Conservation (phyloP, 2,797 vertebrate species). For the Rallus crepitans region DNA sequence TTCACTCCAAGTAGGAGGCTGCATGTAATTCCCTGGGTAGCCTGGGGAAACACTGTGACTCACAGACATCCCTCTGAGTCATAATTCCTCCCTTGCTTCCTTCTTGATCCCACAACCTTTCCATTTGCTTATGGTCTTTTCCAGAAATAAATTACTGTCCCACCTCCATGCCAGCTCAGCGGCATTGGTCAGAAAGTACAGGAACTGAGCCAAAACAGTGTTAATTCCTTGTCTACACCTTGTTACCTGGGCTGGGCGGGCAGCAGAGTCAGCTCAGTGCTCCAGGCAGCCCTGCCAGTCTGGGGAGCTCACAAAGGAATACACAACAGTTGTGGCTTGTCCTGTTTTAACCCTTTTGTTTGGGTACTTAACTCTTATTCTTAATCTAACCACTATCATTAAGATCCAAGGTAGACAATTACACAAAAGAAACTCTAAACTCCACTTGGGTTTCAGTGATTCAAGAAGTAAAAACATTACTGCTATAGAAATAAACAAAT, state of each 20-base stretch:
- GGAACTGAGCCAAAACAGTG: not conserved
- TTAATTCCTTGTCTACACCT: not conserved
- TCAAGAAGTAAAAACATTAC: not conserved
- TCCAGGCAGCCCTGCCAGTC: not conserved
- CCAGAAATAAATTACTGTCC: not conserved
- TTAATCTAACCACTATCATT: not conserved
- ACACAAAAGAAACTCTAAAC: not conserved
- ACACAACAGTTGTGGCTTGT: not conserved
- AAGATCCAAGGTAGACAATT: not conserved
- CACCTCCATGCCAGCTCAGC: not conserved
- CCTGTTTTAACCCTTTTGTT: not conserved
- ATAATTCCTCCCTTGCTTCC: not conserved
- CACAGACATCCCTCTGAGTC: slow-evolving; percentile 18
- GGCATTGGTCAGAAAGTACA: not conserved
- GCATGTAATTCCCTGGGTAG: not conserved
- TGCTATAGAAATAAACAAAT: slow-evolving; percentile 42
- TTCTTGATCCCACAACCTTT: not conserved
- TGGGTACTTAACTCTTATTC: not conserved
- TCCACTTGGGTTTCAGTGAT: not conserved
- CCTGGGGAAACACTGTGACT: not conserved
- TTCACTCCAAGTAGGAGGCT: not conserved
- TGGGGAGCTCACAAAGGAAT: not conserved
- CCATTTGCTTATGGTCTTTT: not conserved
- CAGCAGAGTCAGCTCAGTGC: not conserved
- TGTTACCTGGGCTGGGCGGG: not conserved